These are phyloP conservation scores for Lates calcarifer DNA, from an alignment of 2,113 vertebrate species.

Conservation along the genomic window DNA sequence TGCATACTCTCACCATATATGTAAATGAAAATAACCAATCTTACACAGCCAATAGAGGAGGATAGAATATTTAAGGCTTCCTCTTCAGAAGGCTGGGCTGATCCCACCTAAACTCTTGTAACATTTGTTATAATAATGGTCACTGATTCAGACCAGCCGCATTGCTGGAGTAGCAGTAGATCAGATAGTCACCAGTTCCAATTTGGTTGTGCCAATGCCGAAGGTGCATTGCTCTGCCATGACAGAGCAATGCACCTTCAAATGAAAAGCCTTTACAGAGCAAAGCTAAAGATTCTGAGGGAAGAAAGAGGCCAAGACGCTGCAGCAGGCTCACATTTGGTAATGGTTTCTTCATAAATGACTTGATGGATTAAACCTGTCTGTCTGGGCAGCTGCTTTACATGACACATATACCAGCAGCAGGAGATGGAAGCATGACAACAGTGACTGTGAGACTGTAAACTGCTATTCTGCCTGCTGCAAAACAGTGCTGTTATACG, in stretches of 20 bases:
- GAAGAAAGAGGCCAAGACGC: conserved; percentile 4
- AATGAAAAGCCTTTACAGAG: conserved; percentile 37
- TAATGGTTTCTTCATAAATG: conserved; percentile 57
- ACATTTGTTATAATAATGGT: conserved; percentile 16
- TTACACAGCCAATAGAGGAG: conserved; percentile 31
- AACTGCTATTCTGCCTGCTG: conserved; percentile 16
- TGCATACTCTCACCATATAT: conserved; percentile 65
- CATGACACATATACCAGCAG: conserved; percentile 25
- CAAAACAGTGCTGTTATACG: conserved; percentile 6
- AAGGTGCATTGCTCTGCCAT: too few relatives aligned
- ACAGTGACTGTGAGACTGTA: conserved; percentile 28
- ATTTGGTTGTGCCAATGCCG: conserved; percentile 15
- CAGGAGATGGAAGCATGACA: conserved; percentile 27
- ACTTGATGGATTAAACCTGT: conserved; percentile 63
- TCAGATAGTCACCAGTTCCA: conserved; percentile 8
- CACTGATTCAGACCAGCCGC: conserved; percentile 22
- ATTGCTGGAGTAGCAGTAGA: conserved; percentile 5
- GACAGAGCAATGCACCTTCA: conserved; percentile 16
- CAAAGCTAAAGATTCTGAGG: conserved; percentile 21
- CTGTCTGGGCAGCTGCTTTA: conserved; percentile 37
- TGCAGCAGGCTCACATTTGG: conserved; percentile 30
- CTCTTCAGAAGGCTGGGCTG: conserved; percentile 1
- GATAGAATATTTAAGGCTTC: conserved; percentile 41
- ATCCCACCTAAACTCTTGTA: conserved; percentile 33
- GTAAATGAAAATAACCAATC: conserved; percentile 68